Percentiles rank a stretch among this genome's conserved stretches.
phyloP scores from a whole-genome alignment of 1,140 invertebrate species.

The Philopotamus ludificatus region DNA sequence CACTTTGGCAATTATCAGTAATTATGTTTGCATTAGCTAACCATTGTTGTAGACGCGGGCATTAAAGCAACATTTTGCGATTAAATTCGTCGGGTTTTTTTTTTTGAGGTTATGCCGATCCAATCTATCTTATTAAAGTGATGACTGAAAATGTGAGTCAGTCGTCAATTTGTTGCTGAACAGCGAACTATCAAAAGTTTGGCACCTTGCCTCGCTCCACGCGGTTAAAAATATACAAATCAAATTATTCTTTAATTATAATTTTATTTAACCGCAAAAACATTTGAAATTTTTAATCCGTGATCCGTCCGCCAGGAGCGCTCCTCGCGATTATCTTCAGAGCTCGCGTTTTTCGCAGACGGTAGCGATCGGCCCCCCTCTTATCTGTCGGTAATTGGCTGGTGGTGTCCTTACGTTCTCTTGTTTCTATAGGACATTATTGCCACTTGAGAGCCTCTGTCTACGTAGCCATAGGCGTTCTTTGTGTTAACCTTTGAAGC shows the following conservation, averaged over 20 bases:
- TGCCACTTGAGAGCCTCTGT: neutral
- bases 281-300: neutral
- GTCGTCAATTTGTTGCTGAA: slow-evolving; percentile 25
- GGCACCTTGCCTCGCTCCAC: slow-evolving; percentile 14
- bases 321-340: neutral
- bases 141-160: slow-evolving; percentile 28
- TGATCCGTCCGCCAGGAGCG: neutral
- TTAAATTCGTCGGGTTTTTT: no score
- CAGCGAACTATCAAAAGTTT: slow-evolving; percentile 20
- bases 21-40: no score
- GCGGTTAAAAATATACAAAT: slow-evolving; percentile 22
- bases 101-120: neutral
- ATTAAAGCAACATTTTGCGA: no score
- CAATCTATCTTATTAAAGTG: slow-evolving; percentile 11
- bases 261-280: neutral
- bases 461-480: neutral
- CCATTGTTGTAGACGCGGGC: no score
- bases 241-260: slow-evolving; percentile 25
- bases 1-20: no score
- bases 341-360: neutral
- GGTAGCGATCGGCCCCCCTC: no score
- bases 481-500: slow-evolving; percentile 12
- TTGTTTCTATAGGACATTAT: neutral
- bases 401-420: neutral
- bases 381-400: no score